Evolutionary conservation across 2,797 vertebrate species (phyloP), one percentile per base, ranked within the genome.

Genomic region (Lutjanus argentimaculatus): DNA sequence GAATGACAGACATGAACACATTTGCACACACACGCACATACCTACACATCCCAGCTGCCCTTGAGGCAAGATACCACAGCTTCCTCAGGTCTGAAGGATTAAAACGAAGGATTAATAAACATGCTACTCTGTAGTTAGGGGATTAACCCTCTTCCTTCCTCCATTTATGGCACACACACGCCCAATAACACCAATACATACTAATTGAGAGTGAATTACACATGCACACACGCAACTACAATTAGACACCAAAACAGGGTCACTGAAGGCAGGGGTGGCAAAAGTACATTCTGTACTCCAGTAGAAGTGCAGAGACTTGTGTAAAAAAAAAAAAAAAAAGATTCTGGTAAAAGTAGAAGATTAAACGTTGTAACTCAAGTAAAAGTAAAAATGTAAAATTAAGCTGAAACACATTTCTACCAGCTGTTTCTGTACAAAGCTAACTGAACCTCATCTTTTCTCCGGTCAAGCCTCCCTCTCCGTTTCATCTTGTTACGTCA

Each of bases 51-150:
- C 72, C 63, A 81, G 72, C 66, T 80, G 72, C 61, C 72, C 87
- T 79, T 77, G 63, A 84, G 85, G 66, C 40, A n/a, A 90, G 87
- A 88, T 81, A 85, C 67, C 49, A 25, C 55, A 77, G 76, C 83
- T 87, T 89, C 77, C 19, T 82, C 78, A 80, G 77, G 88, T 91
- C 85, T 87, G 67, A 17, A 17, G 87, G 91, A 92, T 88, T 93
- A 86, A 91, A 90, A 77, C 0, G 13, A 51, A 79, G 83, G 86
- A 79, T 90, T 91, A 88, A 89, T 87, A 88, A 88, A 91, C 86
- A 87, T 76, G 71, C 91, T 67, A 48, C 83, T 85, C 85, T 89
- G 75, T 87, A 82, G 82, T 84, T 61, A 30, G 70, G 78, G 81
- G 86, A 92, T 91, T 89, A 92, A 88, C 72, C 59, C 58, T 87